Conservation (phyloP, 2,888 invertebrate species). For the Andrena chrysosceles region DNA sequence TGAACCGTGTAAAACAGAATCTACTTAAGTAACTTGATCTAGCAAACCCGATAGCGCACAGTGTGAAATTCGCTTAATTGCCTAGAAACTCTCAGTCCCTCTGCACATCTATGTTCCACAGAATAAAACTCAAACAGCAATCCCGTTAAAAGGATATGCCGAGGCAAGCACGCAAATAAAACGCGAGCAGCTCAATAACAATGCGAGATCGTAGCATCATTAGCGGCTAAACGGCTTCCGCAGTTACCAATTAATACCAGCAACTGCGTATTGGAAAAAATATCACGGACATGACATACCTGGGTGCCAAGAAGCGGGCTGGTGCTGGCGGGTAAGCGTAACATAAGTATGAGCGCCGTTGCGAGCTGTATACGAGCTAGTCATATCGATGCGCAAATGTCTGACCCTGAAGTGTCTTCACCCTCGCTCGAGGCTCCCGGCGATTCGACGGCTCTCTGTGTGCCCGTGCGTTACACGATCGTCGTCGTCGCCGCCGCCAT, state of each 20-base stretch:
- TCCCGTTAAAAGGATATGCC: too few relatives aligned
- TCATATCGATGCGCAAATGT: slow-evolving; percentile 81
- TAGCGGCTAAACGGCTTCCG: slow-evolving; percentile 35
- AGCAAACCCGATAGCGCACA: too few relatives aligned
- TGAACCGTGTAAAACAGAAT: too few relatives aligned
- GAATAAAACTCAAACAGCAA: too few relatives aligned
- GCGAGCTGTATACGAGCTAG: slow-evolving; percentile 75
- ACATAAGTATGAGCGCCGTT: slow-evolving; percentile 71
- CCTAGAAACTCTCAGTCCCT: too few relatives aligned
- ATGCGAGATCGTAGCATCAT: slow-evolving; percentile 6
- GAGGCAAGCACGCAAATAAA: too few relatives aligned
- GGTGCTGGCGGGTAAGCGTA: slow-evolving; percentile 64
- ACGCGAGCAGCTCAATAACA: too few relatives aligned
- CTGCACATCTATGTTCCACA: too few relatives aligned
- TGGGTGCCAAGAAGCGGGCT: slow-evolving; percentile 44
- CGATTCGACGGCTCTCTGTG: slow-evolving; percentile 45
- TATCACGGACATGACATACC: slow-evolving; percentile 50
- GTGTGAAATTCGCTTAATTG: too few relatives aligned
- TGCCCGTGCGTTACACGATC: slow-evolving; percentile 49
- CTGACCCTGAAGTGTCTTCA: slow-evolving; percentile 82
- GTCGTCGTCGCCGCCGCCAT: slow-evolving; percentile 1
- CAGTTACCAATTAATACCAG: slow-evolving; percentile 46
- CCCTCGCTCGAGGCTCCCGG: slow-evolving; percentile 63
- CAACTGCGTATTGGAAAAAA: slow-evolving; percentile 52
- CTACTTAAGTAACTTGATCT: too few relatives aligned